Evolutionary conservation across 2,888 invertebrate genomes (phyloP), one percentile per base, ranked within the genome.

Genomic region (Carabus problematicus): DNA sequence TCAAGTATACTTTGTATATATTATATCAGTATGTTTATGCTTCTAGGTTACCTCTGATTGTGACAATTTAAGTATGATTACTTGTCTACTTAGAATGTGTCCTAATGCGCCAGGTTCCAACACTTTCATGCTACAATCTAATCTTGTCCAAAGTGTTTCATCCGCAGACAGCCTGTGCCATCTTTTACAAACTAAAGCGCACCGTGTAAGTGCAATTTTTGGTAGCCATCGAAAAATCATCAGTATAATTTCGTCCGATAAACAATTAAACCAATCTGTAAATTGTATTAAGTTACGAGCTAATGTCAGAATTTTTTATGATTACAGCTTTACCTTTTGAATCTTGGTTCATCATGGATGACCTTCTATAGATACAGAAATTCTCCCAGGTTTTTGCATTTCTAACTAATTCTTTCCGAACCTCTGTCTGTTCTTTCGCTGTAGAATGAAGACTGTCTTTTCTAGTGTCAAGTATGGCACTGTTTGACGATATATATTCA

Each of bases 211-310:
- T 0, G 88, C 84, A 71, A 88, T 84, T 77, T 94, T 95, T 0
- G 94, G 93, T 63, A 97, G 84, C 90, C 91, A 93, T 72, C 89
- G 87, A 75, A 96, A 90, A 63, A 97, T 90, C 72, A 88, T 86
- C 18, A 97, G 83, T 52, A 96, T 86, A 75, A 96, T 89, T 82
- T 97, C 97, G 81, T 97, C 95, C 0, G 95, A 94, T 8, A 96
- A 82, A 6, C 84, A 82, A 14, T 85, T 85, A 81, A 95, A 94
- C 56, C 90, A 86, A 80, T 93, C 90, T 83, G 80, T 79, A 73
- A 83, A 82, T 76, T 69, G 78, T 70, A 78, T 16, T 76, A 74
- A 75, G n/a, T 11, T 52, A 66, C 12, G 7, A 45, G 9, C 7
- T 59, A 40, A 2, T 11, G 18, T 8, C 18, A 3, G 2, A 12